Percentiles rank a stretch among this genome's conserved stretches.
phyloP scores from a whole-genome alignment of 2,113 vertebrate genomes.

The Acinonyx jubatus region DNA sequence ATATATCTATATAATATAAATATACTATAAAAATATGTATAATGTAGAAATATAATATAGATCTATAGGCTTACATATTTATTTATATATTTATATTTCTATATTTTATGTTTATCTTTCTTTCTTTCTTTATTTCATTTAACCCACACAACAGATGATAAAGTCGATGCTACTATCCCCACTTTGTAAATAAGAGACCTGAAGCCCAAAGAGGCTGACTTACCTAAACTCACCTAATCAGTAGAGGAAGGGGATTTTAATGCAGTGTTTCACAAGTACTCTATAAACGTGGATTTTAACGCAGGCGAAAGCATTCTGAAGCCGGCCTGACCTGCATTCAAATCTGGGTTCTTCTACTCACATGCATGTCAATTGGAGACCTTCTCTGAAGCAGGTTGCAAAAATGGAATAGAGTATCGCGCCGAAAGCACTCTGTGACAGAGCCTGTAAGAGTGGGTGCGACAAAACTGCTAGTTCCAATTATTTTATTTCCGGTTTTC shows the following conservation, averaged over 20 bases:
- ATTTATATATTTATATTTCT: neutral
- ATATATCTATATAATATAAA: neutral
- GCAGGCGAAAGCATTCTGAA: neutral
- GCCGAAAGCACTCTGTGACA: neutral
- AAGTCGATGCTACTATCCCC: neutral
- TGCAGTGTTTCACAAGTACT: neutral
- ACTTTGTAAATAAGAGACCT: constrained; percentile 3
- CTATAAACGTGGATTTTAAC: neutral
- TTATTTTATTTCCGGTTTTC: neutral
- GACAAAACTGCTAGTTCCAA: neutral
- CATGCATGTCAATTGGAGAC: neutral
- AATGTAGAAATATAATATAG: neutral
- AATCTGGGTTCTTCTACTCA: neutral
- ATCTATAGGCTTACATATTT: neutral
- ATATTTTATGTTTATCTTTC: neutral
- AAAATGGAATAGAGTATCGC: neutral
- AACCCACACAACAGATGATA: neutral
- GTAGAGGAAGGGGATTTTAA: neutral
- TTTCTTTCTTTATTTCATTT: neutral
- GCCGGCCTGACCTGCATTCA: neutral
- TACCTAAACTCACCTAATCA: neutral
- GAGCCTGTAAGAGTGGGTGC: neutral
- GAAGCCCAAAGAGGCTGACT: neutral
- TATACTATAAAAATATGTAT: too few relatives aligned
- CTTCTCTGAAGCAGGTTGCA: neutral